phyloP scores from a whole-genome alignment of 1,140 invertebrate genomes.

The Zaprionus lachaisei region DNA sequence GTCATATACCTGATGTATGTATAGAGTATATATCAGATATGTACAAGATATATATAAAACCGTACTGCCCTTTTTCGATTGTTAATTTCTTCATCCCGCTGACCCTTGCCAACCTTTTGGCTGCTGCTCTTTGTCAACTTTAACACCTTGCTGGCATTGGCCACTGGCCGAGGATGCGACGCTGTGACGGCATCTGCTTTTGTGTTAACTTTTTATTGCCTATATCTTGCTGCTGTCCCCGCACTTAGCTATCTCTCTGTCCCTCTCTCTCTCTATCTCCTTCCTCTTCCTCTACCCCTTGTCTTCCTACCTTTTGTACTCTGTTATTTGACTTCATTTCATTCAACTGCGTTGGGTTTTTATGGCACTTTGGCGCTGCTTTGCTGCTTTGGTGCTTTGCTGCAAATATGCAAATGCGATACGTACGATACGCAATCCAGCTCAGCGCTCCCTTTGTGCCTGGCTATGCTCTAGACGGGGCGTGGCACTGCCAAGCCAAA shows the following conservation, averaged over 20 bases:
- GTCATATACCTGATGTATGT: too few relatives aligned
- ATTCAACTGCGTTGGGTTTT: slow-evolving; percentile 61
- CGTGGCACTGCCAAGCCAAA: slow-evolving; percentile 28
- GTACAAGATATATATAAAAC: too few relatives aligned
- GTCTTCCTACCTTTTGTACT: slow-evolving; percentile 34
- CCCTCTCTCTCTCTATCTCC: slow-evolving; percentile 5
- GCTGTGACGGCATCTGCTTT: slow-evolving; percentile 46
- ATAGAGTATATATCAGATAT: too few relatives aligned
- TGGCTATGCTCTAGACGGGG: slow-evolving; percentile 17
- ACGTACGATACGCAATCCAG: slow-evolving; percentile 5
- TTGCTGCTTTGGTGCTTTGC: slow-evolving; percentile 55
- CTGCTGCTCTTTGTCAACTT: neutral
- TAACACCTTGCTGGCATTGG: slow-evolving; percentile 1
- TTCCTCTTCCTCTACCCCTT: neutral
- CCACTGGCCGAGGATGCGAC: slow-evolving; percentile 13
- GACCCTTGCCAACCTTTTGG: neutral
- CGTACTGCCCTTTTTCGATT: neutral
- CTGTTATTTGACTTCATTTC: slow-evolving; percentile 68
- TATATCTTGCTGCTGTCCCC: slow-evolving; percentile 44
- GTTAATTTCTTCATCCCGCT: neutral
- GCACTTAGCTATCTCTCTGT: neutral
- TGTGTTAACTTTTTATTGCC: slow-evolving; percentile 75
- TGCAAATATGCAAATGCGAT: slow-evolving; percentile 75
- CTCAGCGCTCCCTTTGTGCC: slow-evolving; percentile 20
- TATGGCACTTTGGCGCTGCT: slow-evolving; percentile 64